Conservation (phyloP, 1,140 invertebrate genomes). For the Pseudoatta argentina region DNA sequence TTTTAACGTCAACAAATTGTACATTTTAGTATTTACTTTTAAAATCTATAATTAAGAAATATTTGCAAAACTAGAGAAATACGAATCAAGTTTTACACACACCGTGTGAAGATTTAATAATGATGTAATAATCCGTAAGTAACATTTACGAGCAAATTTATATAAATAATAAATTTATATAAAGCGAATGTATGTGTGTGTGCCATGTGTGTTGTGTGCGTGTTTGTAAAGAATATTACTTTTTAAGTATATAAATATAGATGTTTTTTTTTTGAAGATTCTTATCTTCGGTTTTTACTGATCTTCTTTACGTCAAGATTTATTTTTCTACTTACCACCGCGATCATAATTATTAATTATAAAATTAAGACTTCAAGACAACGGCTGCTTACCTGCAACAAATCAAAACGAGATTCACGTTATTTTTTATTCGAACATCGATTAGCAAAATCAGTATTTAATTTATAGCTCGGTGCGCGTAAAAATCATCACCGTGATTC, state of each 20-base stretch:
- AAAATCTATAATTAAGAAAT: neutral
- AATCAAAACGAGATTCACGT: neutral
- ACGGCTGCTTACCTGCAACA: slow-evolving; percentile 36
- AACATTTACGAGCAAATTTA: neutral
- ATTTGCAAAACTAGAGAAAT: neutral
- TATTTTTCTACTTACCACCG: slow-evolving; percentile 23
- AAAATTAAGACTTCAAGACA: neutral
- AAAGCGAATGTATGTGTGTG: neutral
- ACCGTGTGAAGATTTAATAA: neutral
- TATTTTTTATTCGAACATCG: slow-evolving; percentile 14
- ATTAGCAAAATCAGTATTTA: slow-evolving; percentile 20
- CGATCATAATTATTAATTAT: neutral
- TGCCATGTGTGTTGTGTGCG: too few relatives aligned
- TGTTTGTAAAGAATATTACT: neutral
- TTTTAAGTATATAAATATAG: slow-evolving; percentile 2
- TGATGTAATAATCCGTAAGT: neutral
- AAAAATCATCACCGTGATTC: slow-evolving; percentile 18
- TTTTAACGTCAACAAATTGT: too few relatives aligned
- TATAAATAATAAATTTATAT: neutral
- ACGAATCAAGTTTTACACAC: neutral
- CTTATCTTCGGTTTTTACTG: neutral
- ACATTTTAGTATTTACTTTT: too few relatives aligned
- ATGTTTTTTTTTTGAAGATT: neutral
- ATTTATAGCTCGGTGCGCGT: slow-evolving; percentile 7
- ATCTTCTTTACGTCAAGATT: neutral